Conservation (phyloP, 2,888 invertebrate species). For the Crematogaster levior region DNA sequence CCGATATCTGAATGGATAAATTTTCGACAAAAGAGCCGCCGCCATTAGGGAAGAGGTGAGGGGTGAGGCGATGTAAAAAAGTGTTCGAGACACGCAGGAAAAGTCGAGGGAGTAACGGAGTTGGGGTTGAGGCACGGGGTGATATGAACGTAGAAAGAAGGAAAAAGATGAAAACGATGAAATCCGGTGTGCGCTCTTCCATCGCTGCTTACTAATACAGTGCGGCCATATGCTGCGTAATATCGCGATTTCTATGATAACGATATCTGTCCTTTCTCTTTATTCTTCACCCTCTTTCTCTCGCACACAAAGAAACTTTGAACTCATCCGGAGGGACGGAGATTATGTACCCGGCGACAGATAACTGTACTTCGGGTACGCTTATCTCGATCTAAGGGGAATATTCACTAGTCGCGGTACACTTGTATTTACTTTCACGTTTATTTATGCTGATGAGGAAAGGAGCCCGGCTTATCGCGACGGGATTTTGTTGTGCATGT, state of each 20-base stretch:
- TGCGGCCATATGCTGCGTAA: slow-evolving; percentile 75
- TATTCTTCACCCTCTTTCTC: not conserved
- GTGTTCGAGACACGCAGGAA: slow-evolving; percentile 5
- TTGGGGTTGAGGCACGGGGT: slow-evolving; percentile 5
- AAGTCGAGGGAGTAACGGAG: not conserved
- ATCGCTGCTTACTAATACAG: slow-evolving; percentile 72
- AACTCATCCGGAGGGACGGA: not conserved
- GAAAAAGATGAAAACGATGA: slow-evolving; percentile 46
- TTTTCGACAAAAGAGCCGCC: slow-evolving; percentile 42
- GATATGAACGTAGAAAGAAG: slow-evolving; percentile 5
- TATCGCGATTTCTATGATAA: slow-evolving; percentile 79
- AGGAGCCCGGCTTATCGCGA: slow-evolving; percentile 32
- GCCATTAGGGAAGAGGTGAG: not conserved
- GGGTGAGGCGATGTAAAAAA: slow-evolving; percentile 3
- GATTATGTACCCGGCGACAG: slow-evolving; percentile 42
- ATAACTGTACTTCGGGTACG: slow-evolving; percentile 31
- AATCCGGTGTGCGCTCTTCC: slow-evolving; percentile 47
- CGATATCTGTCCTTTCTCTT: slow-evolving; percentile 17
- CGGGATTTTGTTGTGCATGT: slow-evolving; percentile 1
- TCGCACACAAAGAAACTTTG: slow-evolving; percentile 17
- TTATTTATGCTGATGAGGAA: slow-evolving; percentile 52
- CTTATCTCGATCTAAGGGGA: slow-evolving; percentile 56
- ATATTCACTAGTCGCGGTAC: slow-evolving; percentile 47
- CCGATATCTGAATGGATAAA: slow-evolving; percentile 50
- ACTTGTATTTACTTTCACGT: slow-evolving; percentile 50